Evolutionary conservation across 2,113 vertebrate species (phyloP).

Genomic region (Callocephalon fimbriatum): DNA sequence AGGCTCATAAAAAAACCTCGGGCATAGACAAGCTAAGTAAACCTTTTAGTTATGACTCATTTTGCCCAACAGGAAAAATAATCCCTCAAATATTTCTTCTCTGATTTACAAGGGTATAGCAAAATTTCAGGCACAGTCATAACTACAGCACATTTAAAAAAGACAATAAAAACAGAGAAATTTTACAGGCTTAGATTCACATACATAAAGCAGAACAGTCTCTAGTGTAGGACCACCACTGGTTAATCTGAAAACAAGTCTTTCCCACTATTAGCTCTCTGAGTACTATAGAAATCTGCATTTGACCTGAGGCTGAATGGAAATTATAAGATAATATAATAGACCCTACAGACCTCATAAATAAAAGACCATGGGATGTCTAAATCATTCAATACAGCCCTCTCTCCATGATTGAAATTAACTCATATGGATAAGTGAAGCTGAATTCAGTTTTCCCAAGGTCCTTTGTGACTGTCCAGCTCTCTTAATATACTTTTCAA

Average conservation of each 20-base stretch:
- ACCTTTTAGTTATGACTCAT: neutral
- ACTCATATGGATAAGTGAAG: neutral
- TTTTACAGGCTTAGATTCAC: neutral
- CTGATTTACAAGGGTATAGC: neutral
- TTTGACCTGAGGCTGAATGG: conserved; percentile 23
- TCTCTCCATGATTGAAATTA: neutral
- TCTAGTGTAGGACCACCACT: neutral
- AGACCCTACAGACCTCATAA: neutral
- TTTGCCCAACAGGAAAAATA: neutral
- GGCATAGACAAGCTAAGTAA: neutral
- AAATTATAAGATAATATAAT: conserved; percentile 46
- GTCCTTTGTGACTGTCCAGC: neutral
- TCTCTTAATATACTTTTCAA: neutral
- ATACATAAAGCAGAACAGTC: neutral
- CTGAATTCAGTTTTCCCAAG: neutral
- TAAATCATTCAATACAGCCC: neutral
- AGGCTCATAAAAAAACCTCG: neutral
- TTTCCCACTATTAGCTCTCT: neutral
- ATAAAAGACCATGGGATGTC: neutral
- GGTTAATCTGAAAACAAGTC: neutral
- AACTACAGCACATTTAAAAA: neutral
- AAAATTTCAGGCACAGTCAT: neutral
- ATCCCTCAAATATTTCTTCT: neutral
- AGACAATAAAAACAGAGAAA: neutral
- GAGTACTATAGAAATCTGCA: conserved; percentile 11